Evolutionary conservation across 2,888 invertebrate species (phyloP), one percentile per base, ranked within the genome.

Genomic region (Philereme vetulata): DNA sequence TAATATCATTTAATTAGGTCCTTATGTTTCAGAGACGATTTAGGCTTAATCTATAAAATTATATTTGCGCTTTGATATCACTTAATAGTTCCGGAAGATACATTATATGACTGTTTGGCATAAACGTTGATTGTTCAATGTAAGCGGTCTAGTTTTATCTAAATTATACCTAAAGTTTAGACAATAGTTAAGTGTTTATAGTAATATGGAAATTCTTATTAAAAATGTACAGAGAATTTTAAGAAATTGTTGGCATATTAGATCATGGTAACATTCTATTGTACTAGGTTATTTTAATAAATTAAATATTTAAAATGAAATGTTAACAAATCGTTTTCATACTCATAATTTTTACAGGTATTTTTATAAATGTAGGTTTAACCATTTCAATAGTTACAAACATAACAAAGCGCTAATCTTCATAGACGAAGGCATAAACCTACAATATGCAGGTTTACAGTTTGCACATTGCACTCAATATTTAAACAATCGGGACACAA

Each of bases 401-500:
- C 70, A 75, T 70, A 72, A 71, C 64, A 73, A 77, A 75, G 76
- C 76, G 73, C 72, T 68, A 74, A 75, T 75, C 70, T 77, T 78
- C 72, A 75, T 72, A 66, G 72, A 72, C 72, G 78, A 78, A 80
- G 77, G 76, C 72, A 77, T 77, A 75, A 75, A 70, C 72, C 88
- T 89, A 88, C 88, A 89, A 89, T 90, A 89, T 89, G 88, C 88
- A 90, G 88, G 86, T 81, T 84, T 72, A 78, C 74, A 78, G 56
- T 63, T 51, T 55, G 83, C 81, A 83, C 72, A 81, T 78, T 80
- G 78, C 83, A 84, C 76, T 83, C 80, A 76, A 79, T 77, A 76
- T 76, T 77, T 77, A 79, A 79, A 74, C 75, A 75, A 58, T 76
- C 75, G 82, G 81, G 81, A 78, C 83, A 83, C 82, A 80, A 76